Percentiles rank a stretch among this genome's conserved stretches.
Evolutionary conservation across 1,140 invertebrate species (phyloP).

Genomic region (Halesus radiatus): DNA sequence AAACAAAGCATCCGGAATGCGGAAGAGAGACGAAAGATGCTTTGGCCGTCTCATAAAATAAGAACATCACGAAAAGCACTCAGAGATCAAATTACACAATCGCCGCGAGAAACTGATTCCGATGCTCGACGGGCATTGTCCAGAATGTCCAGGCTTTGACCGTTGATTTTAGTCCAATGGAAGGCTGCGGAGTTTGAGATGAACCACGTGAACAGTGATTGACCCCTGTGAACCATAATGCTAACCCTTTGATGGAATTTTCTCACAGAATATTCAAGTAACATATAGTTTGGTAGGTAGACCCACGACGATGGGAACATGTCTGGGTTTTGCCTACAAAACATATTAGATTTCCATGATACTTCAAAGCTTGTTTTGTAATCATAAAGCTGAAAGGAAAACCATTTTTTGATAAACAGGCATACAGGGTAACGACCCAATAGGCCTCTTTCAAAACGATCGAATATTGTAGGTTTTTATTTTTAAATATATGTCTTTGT

Average conservation of each 20-base stretch:
- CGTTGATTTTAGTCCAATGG: neutral
- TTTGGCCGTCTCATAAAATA: neutral
- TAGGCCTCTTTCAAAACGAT: too few relatives aligned
- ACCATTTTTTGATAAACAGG: too few relatives aligned
- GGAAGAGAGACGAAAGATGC: slow-evolving; percentile 3
- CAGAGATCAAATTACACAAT: neutral
- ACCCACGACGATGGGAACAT: too few relatives aligned
- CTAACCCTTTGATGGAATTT: slow-evolving; percentile 10
- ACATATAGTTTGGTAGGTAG: too few relatives aligned
- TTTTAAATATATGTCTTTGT: too few relatives aligned
- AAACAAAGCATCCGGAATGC: slow-evolving; percentile 14
- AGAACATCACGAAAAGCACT: slow-evolving; percentile 5
- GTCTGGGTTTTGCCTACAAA: too few relatives aligned
- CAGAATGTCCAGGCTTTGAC: neutral
- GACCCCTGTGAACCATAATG: slow-evolving; percentile 19
- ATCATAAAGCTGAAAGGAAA: too few relatives aligned
- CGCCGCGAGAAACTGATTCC: neutral
- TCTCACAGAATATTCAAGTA: slow-evolving; percentile 15
- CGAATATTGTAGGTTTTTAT: too few relatives aligned
- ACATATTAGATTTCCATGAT: too few relatives aligned
- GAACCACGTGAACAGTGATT: neutral
- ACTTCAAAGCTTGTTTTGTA: too few relatives aligned
- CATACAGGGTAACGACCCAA: too few relatives aligned
- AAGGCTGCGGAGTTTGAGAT: neutral
- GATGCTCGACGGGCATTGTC: neutral